phyloP scores from a whole-genome alignment of 2,113 vertebrate species.

The Okapia johnstoni region DNA sequence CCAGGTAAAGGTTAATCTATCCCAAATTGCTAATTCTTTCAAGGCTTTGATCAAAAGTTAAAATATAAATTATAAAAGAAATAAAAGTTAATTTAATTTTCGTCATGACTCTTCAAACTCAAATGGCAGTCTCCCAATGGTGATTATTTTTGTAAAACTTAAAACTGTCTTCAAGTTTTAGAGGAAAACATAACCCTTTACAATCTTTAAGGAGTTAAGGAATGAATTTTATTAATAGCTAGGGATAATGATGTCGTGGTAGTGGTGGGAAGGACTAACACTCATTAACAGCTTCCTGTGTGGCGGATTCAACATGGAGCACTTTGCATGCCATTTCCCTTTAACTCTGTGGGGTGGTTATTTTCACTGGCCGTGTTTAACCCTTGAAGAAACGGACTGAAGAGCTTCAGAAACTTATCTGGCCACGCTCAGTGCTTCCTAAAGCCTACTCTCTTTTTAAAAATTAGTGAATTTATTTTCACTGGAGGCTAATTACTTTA shows the following conservation, averaged over 20 bases:
- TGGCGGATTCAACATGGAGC: not conserved
- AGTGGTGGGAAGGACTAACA: not conserved
- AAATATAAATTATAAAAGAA: conserved; percentile 37
- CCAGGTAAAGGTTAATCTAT: not conserved
- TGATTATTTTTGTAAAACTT: conserved; percentile 33
- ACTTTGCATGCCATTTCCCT: not conserved
- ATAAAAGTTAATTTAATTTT: conserved; percentile 58
- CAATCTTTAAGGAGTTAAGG: conserved; percentile 43
- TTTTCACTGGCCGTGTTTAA: not conserved
- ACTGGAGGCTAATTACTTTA: not conserved
- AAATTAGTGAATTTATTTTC: not conserved
- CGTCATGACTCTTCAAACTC: conserved; percentile 35
- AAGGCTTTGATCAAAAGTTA: conserved; percentile 51
- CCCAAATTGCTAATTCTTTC: conserved; percentile 34
- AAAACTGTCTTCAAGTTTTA: conserved; percentile 44
- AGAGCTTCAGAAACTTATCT: not conserved
- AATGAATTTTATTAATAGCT: conserved; percentile 51
- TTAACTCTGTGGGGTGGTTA: not conserved
- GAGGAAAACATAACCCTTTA: conserved; percentile 55
- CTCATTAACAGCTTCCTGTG: not conserved
- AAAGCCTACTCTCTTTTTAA: not conserved
- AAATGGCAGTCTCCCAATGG: not conserved
- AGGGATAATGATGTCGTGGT: not conserved
- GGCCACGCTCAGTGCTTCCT: not conserved
- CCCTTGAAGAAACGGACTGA: not conserved